Evolutionary conservation across 1,140 invertebrate genomes (phyloP).

Genomic region (Macrobrachium nipponense): DNA sequence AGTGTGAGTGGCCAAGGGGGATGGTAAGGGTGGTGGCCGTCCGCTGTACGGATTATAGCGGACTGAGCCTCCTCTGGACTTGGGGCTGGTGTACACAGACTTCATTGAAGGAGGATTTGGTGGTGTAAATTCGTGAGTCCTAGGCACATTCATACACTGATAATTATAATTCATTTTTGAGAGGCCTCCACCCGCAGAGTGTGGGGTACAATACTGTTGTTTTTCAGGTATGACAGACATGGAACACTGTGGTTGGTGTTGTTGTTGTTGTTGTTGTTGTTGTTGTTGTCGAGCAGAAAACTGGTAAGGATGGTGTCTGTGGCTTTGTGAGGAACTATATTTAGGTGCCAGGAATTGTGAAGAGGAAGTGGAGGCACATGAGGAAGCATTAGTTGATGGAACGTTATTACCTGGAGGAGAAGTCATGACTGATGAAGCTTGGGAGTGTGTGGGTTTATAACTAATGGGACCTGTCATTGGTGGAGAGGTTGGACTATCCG

Average conservation of each 20-base stretch:
- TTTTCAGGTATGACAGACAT: slow-evolving; percentile 26
- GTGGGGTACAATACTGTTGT: slow-evolving; percentile 28
- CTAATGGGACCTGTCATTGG: slow-evolving; percentile 8
- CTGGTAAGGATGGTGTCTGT: slow-evolving; percentile 51
- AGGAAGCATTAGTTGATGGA: slow-evolving; percentile 11
- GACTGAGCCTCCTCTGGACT: slow-evolving; percentile 26
- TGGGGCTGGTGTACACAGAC: slow-evolving; percentile 35
- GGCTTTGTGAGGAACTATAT: slow-evolving; percentile 40
- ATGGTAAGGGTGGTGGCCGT: slow-evolving; percentile 39
- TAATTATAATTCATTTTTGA: slow-evolving; percentile 30
- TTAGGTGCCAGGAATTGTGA: slow-evolving; percentile 56
- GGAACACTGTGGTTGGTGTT: slow-evolving; percentile 15
- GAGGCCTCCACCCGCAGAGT: slow-evolving; percentile 15
- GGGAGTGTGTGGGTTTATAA: slow-evolving; percentile 19
- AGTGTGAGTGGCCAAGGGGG: slow-evolving; percentile 50
- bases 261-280: slow-evolving; percentile 16
- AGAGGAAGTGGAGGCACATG: slow-evolving; percentile 43
- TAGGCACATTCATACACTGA: slow-evolving; percentile 28
- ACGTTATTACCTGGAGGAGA: neutral
- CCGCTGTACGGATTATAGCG: slow-evolving; percentile 50
- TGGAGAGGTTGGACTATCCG: slow-evolving; percentile 38
- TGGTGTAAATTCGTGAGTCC: slow-evolving; percentile 40
- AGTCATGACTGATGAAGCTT: slow-evolving; percentile 2
- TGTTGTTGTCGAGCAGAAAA: slow-evolving; percentile 8
- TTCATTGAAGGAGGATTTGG: slow-evolving; percentile 43